Conservation (phyloP, 2,113 vertebrate genomes). For the Sylvicapra grimmia region DNA sequence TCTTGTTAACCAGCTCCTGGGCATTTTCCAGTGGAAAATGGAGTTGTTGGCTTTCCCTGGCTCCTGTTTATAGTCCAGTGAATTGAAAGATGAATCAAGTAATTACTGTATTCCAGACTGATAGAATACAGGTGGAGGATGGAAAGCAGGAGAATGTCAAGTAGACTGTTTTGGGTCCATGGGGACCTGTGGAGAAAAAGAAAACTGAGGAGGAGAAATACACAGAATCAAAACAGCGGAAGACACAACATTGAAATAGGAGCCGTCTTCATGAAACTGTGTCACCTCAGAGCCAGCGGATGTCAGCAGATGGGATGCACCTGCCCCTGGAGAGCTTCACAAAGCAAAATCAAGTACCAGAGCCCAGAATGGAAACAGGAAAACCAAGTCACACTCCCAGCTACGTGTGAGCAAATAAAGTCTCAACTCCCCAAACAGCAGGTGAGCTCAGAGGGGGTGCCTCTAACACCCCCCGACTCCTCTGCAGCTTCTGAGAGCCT, state of each 20-base stretch:
- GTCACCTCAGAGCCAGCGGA: neutral
- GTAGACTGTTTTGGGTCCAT: neutral
- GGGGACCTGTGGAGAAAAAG: neutral
- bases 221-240: neutral
- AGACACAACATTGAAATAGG: neutral
- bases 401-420: neutral
- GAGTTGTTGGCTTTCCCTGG: conserved; percentile 45
- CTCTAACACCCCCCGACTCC: neutral
- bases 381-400: conserved; percentile 1
- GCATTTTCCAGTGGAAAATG: conserved; percentile 57
- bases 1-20: conserved; percentile 29
- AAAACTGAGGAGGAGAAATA: neutral
- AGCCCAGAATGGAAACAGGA: conserved; percentile 10
- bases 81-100: conserved; percentile 10
- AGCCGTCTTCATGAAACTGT: neutral
- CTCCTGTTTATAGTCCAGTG: conserved; percentile 16
- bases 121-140: conserved; percentile 12
- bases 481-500: neutral
- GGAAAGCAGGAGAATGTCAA: neutral
- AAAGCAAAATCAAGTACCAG: conserved; percentile 1
- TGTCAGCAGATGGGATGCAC: neutral
- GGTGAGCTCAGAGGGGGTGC: neutral
- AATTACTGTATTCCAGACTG: neutral
- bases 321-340: neutral
- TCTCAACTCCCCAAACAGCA: neutral